A percentile compares a stretch with the other conserved stretches of the same genome.
phyloP scores from a whole-genome alignment of 2,113 vertebrate genomes.

The Peromyscus californicus region DNA sequence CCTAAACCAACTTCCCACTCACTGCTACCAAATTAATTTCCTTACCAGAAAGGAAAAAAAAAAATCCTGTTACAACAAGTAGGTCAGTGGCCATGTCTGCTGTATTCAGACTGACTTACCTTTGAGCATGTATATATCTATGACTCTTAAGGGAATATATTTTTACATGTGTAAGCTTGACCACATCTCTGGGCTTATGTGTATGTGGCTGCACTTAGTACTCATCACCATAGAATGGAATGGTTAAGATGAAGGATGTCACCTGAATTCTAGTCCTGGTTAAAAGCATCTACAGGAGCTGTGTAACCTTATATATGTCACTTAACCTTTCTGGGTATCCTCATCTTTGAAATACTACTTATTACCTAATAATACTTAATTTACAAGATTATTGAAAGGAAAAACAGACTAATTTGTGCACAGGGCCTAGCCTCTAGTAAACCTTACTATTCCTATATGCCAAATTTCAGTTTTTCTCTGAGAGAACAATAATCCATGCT shows the following conservation, averaged over 20 bases:
- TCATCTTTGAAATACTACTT: constrained; percentile 15
- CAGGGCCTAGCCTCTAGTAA: neutral
- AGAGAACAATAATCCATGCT: neutral
- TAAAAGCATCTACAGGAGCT: neutral
- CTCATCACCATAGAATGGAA: neutral
- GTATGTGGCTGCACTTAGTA: neutral
- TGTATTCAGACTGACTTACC: neutral
- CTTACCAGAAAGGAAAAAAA: neutral
- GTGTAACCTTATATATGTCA: neutral
- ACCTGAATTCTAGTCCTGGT: neutral
- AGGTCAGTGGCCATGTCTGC: neutral
- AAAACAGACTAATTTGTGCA: neutral
- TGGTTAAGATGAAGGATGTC: neutral
- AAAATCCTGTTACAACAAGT: neutral
- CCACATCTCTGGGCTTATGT: neutral
- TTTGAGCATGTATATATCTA: neutral
- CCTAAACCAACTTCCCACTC: neutral
- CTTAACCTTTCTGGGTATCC: neutral
- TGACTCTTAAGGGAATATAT: neutral
- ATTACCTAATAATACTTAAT: neutral
- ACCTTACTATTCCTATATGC: neutral
- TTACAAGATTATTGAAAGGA: neutral
- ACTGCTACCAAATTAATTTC: constrained; percentile 3
- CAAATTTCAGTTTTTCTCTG: constrained; percentile 5
- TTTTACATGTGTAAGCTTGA: neutral